Percentiles rank a stretch among this genome's conserved stretches.
Evolutionary conservation across 2,888 invertebrate genomes (phyloP).

Genomic region (Pocota personata): DNA sequence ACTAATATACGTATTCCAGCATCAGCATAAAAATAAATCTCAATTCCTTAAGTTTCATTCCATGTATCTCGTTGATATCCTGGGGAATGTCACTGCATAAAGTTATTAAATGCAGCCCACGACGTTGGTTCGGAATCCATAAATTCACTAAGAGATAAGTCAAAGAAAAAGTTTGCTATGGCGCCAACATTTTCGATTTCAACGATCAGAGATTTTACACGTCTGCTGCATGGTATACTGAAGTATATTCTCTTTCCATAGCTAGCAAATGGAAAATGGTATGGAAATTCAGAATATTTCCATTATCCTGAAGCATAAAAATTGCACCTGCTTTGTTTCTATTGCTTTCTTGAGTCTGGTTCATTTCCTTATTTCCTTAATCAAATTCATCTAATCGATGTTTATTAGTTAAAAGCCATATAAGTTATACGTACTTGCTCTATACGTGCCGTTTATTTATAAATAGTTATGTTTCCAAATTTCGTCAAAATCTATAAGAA

Average conservation of each 20-base stretch:
- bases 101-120: slow-evolving; percentile 24
- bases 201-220: slow-evolving; percentile 35
- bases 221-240: neutral
- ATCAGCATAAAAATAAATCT: neutral
- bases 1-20: neutral
- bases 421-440: too few relatives aligned
- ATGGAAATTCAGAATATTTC: slow-evolving; percentile 8
- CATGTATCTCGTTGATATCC: slow-evolving; percentile 13
- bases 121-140: neutral
- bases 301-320: neutral
- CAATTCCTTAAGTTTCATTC: slow-evolving; percentile 28
- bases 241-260: neutral
- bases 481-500: too few relatives aligned
- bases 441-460: neutral
- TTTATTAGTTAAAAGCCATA: neutral
- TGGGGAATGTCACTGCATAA: slow-evolving; percentile 49
- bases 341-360: neutral
- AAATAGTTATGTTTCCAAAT: too few relatives aligned
- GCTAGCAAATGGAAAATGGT: slow-evolving; percentile 1
- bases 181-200: slow-evolving; percentile 47
- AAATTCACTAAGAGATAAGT: slow-evolving; percentile 13
- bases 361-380: neutral
- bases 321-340: slow-evolving; percentile 18
- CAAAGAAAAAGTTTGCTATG: neutral
- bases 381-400: slow-evolving; percentile 20